Evolutionary conservation across 2,113 vertebrate genomes (phyloP).

Genomic region (Blennius ocellaris): DNA sequence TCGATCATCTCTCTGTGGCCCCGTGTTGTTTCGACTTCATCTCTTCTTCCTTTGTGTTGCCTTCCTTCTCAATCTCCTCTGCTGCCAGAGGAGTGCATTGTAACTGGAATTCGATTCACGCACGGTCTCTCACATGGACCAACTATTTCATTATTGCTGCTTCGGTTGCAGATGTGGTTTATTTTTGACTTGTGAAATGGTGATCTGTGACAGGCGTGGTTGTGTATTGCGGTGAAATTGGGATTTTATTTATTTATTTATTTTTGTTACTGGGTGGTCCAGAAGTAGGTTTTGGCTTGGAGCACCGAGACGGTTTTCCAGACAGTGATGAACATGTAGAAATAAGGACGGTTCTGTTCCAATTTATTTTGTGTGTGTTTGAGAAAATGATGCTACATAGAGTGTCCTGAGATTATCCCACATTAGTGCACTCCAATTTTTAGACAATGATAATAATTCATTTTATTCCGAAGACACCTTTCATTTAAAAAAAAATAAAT

Average conservation of each 20-base stretch:
- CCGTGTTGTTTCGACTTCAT: constrained; percentile 1
- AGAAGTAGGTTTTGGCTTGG: constrained; percentile 12
- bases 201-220: not conserved
- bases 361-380: too few species aligned
- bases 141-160: constrained; percentile 30
- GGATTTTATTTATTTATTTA: too few species aligned
- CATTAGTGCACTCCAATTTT: too few species aligned
- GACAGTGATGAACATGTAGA: too few species aligned
- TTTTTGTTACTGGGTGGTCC: constrained; percentile 53
- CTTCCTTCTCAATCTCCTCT: constrained; percentile 1
- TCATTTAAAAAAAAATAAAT: too few species aligned
- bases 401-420: too few species aligned
- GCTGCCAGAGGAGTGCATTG: not conserved
- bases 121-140: not conserved
- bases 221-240: constrained; percentile 25
- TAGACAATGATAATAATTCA: too few species aligned
- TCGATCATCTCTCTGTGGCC: not conserved
- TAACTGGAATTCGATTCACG: constrained; percentile 9
- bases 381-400: too few species aligned
- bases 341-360: too few species aligned
- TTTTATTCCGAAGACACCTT: too few species aligned
- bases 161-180: constrained; percentile 23
- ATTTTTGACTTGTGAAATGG: constrained; percentile 12
- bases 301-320: constrained; percentile 3
- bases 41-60: not conserved